Percentiles rank a stretch among this genome's conserved stretches.
Evolutionary conservation across 1,140 invertebrate genomes (phyloP).

Genomic region (Hyphantria cunea): DNA sequence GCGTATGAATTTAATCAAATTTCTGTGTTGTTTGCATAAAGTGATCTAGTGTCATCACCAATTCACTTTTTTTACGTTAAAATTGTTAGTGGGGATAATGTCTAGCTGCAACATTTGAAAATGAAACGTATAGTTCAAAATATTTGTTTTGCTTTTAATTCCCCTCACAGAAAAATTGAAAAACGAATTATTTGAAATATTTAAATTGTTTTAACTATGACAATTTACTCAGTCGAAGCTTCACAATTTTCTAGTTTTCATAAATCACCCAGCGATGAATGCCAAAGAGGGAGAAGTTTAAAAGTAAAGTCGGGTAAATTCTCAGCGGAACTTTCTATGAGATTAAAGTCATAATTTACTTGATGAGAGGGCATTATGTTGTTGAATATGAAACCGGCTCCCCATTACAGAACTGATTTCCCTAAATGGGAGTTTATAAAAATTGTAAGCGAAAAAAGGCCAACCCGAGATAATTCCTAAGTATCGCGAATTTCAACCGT

Average conservation of each 20-base stretch:
- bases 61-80: not conserved
- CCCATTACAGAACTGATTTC: slow-evolving; percentile 55
- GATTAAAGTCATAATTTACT: slow-evolving; percentile 73
- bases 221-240: slow-evolving; percentile 61
- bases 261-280: slow-evolving; percentile 74
- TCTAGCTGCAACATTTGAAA: slow-evolving; percentile 2
- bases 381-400: slow-evolving; percentile 66
- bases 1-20: slow-evolving; percentile 2
- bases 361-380: slow-evolving; percentile 69
- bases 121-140: slow-evolving; percentile 1
- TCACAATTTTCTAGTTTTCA: slow-evolving; percentile 75
- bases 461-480: slow-evolving; percentile 52
- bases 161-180: not conserved
- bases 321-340: slow-evolving; percentile 66
- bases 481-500: slow-evolving; percentile 42
- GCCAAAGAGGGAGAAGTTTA: slow-evolving; percentile 59
- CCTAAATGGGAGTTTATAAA: slow-evolving; percentile 58
- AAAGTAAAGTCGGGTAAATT: slow-evolving; percentile 72
- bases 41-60: slow-evolving; percentile 9
- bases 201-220: slow-evolving; percentile 63
- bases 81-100: slow-evolving; percentile 3
- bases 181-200: slow-evolving; percentile 43
- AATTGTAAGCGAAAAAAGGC: slow-evolving; percentile 51
- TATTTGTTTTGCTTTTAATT: not conserved
- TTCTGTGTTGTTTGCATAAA: not conserved